Percentiles rank a stretch among this genome's conserved stretches.
These are phyloP conservation scores for Linnaemya vulpina DNA, from an alignment of 2,888 invertebrate species.

Conservation along the genomic window DNA sequence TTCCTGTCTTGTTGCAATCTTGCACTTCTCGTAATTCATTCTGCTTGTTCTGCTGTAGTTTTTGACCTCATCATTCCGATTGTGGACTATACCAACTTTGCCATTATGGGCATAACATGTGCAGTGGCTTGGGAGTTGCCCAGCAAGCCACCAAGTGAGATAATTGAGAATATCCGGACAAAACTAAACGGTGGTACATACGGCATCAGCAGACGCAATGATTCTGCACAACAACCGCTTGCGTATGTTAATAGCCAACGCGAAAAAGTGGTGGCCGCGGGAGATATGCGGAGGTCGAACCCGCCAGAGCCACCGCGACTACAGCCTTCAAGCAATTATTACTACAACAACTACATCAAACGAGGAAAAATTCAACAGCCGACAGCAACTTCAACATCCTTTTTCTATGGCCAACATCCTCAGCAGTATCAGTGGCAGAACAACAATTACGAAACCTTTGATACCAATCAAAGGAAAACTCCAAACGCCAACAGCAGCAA, in stretches of 20 bases:
- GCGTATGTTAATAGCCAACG: constrained; percentile 70
- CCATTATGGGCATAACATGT: constrained; percentile 89
- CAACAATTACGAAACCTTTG: constrained; percentile 32
- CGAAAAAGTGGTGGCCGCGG: constrained; percentile 18
- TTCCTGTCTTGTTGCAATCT: constrained; percentile 45
- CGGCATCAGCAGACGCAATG: constrained; percentile 78
- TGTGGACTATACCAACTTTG: constrained; percentile 82
- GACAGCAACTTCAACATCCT: constrained; percentile 34
- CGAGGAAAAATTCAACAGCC: constrained; percentile 33
- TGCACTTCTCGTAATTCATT: constrained; percentile 48
- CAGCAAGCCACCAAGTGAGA: constrained; percentile 84
- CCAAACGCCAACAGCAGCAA: constrained; percentile 4
- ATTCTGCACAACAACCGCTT: constrained; percentile 68
- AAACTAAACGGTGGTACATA: constrained; percentile 79
- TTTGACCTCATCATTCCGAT: constrained; percentile 83
- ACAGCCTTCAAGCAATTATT: constrained; percentile 38
- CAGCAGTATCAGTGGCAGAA: constrained; percentile 39
- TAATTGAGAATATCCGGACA: constrained; percentile 78
- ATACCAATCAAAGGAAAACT: constrained; percentile 43
- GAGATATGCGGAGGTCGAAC: constrained; percentile 30
- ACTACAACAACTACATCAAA: constrained; percentile 27
- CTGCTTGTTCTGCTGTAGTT: constrained; percentile 73
- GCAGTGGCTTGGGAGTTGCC: constrained; percentile 91
- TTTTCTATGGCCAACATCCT: constrained; percentile 22
- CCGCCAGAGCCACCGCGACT: constrained; percentile 16